Conservation (phyloP, 2,888 invertebrate genomes). For the Rhaphigaster nebulosa region DNA sequence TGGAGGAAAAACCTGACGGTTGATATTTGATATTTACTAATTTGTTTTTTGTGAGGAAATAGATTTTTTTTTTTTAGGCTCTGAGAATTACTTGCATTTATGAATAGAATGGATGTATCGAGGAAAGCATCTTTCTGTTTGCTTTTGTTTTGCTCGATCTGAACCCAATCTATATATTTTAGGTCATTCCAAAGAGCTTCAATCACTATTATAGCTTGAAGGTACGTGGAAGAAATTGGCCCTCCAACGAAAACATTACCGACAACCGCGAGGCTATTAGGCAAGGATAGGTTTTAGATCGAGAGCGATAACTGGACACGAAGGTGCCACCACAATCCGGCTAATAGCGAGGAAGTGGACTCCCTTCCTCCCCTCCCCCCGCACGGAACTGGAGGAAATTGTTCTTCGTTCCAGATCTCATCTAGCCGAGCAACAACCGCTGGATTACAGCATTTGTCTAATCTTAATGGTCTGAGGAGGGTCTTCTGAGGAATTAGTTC, state of each 20-base stretch:
- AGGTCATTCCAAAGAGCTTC: background rate
- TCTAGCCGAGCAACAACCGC: slow-evolving; percentile 1
- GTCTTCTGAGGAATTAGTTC: background rate
- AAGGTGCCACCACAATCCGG: slow-evolving; percentile 31
- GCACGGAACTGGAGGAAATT: slow-evolving; percentile 31
- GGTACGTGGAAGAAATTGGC: background rate
- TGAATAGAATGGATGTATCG: too few species aligned
- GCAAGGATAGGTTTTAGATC: slow-evolving; percentile 2
- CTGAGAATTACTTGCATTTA: too few species aligned
- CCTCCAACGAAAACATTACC: background rate
- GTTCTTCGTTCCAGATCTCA: background rate
- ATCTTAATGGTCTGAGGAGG: background rate
- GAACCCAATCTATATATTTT: background rate
- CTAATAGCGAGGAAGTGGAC: slow-evolving; percentile 13
- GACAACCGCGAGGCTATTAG: slow-evolving; percentile 4
- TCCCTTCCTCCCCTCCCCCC: background rate
- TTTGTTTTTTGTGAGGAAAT: too few species aligned
- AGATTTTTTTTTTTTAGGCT: too few species aligned
- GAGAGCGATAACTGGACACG: slow-evolving; percentile 8
- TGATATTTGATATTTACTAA: too few species aligned
- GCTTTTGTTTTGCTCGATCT: too few species aligned
- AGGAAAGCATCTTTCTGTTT: background rate
- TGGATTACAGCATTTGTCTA: background rate
- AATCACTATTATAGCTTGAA: background rate
- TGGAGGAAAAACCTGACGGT: too few species aligned